Base-by-base conservation (phyloP, 2,113 vertebrate species). In the Phyllopteryx taeniolatus region DNA sequence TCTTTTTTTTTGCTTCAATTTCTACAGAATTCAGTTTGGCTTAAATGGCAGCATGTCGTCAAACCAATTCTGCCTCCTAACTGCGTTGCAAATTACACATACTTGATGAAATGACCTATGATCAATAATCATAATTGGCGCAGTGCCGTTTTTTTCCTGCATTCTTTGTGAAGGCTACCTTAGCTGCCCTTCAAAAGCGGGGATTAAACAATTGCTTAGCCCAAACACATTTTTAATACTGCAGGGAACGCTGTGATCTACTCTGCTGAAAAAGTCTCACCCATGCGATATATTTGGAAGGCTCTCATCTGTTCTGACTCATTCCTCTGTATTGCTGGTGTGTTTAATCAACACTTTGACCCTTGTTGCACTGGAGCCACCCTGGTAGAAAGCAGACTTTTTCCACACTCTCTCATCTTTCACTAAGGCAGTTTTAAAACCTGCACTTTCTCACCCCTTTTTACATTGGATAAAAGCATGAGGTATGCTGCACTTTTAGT, bases 281-380 rank as follows among this genome's bases (percentile, higher is more conserved):
- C 46, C 53, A 7, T 68, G 59, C 53, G 47, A 84, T 83, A 71
- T 79, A 76, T 79, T 83, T 88, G 83, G 77, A 87, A 73, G 74
- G 31, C 65, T 76, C 73, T 76, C 82, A 79, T 88, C 81, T 73
- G 47, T 46, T 74, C 70, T 10, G 64, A 81, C 73, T 83, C 69
- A 71, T 73, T 80, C 78, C 67, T 54, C 67, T 80, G 71, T 81
- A 64, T 80, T 80, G 72, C 57, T 72, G 68, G 47, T 75, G 65
- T 75, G 79, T 83, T 82, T 80, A 83, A 88, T 87, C 83, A 79
- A 86, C 83, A 74, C 73, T 86, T 61, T 87, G 84, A 79, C 84
- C 78, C 70, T 6, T 67, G 65, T 78, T 71, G 73, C 70, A 70
- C 62, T 8, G 35, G 59, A 81, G 67, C 71, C 47, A 53, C 70